phyloP scores from a whole-genome alignment of 2,888 invertebrate genomes.

The Lutraria lutraria region DNA sequence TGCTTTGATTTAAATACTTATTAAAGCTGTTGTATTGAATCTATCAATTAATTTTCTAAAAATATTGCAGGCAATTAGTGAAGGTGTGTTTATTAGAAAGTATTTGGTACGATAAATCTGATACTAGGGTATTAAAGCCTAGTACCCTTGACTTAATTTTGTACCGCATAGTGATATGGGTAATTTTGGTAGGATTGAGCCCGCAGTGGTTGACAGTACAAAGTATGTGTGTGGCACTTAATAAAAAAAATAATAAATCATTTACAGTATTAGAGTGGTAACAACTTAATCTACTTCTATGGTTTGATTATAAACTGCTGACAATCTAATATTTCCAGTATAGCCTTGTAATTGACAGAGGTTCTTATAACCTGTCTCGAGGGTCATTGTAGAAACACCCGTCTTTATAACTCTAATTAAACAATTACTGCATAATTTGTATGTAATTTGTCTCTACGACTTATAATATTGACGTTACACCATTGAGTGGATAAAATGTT shows the following conservation, averaged over 20 bases:
- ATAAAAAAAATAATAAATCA: background rate
- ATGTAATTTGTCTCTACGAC: background rate
- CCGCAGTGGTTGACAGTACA: background rate
- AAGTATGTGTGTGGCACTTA: background rate
- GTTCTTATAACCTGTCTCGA: slow-evolving; percentile 1
- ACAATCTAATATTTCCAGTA: background rate
- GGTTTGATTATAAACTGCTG: background rate
- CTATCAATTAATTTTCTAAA: too few species aligned
- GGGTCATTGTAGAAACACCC: background rate
- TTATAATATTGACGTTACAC: too few species aligned
- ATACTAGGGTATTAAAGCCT: background rate
- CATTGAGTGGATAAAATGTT: too few species aligned
- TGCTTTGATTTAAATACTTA: too few species aligned
- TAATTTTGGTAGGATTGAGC: background rate
- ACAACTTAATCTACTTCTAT: background rate
- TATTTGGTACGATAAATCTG: background rate
- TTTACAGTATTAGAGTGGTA: background rate
- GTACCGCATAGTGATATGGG: background rate
- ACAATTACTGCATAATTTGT: slow-evolving; percentile 1
- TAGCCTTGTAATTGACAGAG: slow-evolving; percentile 13
- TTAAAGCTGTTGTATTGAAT: too few species aligned
- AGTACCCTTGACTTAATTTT: background rate
- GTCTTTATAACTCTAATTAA: background rate
- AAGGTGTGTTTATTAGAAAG: too few species aligned
- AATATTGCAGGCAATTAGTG: too few species aligned